Evolutionary conservation across 2,113 vertebrate species (phyloP).

Genomic region (Thinocorus orbignyianus): DNA sequence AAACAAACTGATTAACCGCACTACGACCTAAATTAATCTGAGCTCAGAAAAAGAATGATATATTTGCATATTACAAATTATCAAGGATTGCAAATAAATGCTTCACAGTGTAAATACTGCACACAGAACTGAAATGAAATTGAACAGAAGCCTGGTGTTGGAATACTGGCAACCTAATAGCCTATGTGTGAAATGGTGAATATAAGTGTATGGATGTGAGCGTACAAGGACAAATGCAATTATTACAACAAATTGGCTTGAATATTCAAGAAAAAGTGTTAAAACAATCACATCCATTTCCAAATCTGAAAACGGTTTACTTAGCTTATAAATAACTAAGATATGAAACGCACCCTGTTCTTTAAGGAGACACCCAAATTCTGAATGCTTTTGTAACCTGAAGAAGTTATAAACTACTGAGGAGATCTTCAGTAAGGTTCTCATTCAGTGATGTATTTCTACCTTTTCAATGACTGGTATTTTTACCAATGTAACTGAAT

Average conservation of each 20-base stretch:
- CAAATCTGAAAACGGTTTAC: background rate
- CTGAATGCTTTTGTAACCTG: background rate
- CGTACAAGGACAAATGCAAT: background rate
- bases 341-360: background rate
- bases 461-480: background rate
- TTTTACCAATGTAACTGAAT: background rate
- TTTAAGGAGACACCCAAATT: background rate
- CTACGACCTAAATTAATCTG: background rate
- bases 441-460: background rate
- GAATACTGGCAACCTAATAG: background rate
- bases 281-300: background rate
- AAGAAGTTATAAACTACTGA: background rate
- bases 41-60: background rate
- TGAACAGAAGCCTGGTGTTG: background rate
- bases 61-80: background rate
- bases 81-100: background rate
- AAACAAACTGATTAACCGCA: background rate
- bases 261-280: background rate
- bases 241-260: background rate
- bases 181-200: background rate
- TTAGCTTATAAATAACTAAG: background rate
- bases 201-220: background rate
- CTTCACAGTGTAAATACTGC: background rate
- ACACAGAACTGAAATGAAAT: background rate
- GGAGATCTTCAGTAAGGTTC: background rate